A percentile compares a stretch with the other conserved stretches of the same genome.
Evolutionary conservation across 92 coral and sea anemone genomes (phyloP).

Genomic region (Epizoanthus rinbou): DNA sequence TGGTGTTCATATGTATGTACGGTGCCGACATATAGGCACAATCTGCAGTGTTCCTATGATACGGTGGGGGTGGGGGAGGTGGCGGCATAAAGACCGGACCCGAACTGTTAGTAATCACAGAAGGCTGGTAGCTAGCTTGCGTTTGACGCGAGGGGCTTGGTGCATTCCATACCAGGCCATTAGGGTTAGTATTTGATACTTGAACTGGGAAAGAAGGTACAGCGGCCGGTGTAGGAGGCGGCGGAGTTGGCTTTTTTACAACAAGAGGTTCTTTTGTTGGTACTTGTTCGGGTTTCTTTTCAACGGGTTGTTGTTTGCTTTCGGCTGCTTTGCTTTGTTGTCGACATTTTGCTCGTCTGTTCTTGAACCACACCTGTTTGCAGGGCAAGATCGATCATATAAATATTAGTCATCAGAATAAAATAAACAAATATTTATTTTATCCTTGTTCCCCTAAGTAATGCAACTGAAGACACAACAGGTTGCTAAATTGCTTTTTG

Average conservation of each 20-base stretch:
- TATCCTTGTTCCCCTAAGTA: too few relatives aligned
- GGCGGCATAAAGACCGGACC: slow-evolving; percentile 94
- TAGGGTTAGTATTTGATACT: slow-evolving; percentile 55
- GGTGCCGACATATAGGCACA: slow-evolving; percentile 88
- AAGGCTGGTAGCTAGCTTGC: slow-evolving; percentile 60
- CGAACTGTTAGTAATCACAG: slow-evolving; percentile 86
- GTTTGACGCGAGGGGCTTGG: slow-evolving; percentile 59
- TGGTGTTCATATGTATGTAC: slow-evolving; percentile 70
- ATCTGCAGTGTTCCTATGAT: slow-evolving; percentile 72
- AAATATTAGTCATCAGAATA: too few relatives aligned
- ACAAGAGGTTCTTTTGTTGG: slow-evolving; percentile 31
- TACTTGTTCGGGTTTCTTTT: slow-evolving; percentile 76
- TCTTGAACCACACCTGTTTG: slow-evolving; percentile 95
- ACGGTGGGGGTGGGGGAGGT: slow-evolving; percentile 78
- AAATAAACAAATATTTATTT: too few relatives aligned
- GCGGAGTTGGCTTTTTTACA: slow-evolving; percentile 25
- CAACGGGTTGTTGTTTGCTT: slow-evolving; percentile 68
- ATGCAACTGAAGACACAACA: too few relatives aligned
- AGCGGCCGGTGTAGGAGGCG: not conserved
- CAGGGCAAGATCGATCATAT: not conserved
- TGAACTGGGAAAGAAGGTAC: slow-evolving; percentile 2
- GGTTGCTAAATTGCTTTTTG: too few relatives aligned
- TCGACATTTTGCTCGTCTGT: slow-evolving; percentile 96
- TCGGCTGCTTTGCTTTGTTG: slow-evolving; percentile 88
- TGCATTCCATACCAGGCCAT: slow-evolving; percentile 68